These are phyloP conservation scores for Elaphurus davidianus DNA, from an alignment of 2,113 vertebrate genomes.

Conservation along the genomic window DNA sequence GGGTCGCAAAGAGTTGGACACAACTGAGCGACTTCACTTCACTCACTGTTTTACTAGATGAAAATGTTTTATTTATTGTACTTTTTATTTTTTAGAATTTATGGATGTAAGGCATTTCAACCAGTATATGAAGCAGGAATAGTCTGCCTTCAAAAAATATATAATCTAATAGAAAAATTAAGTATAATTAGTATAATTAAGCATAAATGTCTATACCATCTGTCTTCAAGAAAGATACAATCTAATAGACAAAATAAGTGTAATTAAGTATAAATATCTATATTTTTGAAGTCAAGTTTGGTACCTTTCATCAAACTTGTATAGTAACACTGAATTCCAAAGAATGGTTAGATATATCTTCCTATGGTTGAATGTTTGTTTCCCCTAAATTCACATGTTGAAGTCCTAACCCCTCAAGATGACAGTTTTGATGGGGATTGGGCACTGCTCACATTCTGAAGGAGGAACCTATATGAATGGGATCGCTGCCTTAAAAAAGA, in stretches of 20 bases:
- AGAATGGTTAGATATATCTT: background rate
- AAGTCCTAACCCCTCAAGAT: background rate
- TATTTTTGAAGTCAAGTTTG: background rate
- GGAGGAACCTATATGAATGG: background rate
- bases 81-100: background rate
- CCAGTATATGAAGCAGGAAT: background rate
- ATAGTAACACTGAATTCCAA: background rate
- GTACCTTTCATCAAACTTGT: background rate
- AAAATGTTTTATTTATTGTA: background rate
- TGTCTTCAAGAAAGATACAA: background rate
- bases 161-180: background rate
- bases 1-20: too few relatives aligned
- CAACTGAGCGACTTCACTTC: too few relatives aligned
- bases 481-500: background rate
- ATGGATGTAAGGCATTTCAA: background rate
- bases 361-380: background rate
- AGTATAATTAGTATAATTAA: background rate
- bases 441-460: background rate
- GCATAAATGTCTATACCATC: background rate
- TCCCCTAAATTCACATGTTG: background rate
- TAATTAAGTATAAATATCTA: background rate
- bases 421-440: background rate
- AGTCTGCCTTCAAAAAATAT: background rate
- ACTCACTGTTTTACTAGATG: background rate
- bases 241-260: background rate